A percentile compares a stretch with the other conserved stretches of the same genome.
phyloP scores from a whole-genome alignment of 2,888 invertebrate species.

The Nephrotoma guestfalica region DNA sequence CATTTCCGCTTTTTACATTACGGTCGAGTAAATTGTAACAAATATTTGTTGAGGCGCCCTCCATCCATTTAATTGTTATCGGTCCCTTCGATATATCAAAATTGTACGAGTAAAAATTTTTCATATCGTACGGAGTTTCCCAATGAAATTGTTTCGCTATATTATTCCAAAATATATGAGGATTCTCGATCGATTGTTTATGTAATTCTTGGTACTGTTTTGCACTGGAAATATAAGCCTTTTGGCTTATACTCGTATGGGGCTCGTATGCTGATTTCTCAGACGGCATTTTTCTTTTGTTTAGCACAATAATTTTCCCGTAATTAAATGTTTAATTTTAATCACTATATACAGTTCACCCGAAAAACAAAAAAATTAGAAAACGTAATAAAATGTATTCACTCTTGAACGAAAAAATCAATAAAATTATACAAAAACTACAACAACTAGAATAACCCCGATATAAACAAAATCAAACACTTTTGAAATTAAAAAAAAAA shows the following conservation, averaged over 20 bases:
- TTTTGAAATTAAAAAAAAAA: background rate
- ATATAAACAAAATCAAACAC: background rate
- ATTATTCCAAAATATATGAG: constrained; percentile 84
- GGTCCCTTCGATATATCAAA: constrained; percentile 81
- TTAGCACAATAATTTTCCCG: background rate
- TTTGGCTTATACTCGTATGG: constrained; percentile 37
- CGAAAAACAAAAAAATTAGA: background rate
- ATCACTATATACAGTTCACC: background rate
- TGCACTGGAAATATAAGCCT: constrained; percentile 51
- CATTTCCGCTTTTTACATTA: constrained; percentile 75
- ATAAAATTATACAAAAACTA: background rate
- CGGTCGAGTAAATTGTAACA: constrained; percentile 91
- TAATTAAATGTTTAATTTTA: background rate
- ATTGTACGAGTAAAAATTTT: constrained; percentile 77
- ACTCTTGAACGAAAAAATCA: background rate
- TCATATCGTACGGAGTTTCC: constrained; percentile 60
- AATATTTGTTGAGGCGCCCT: constrained; percentile 87
- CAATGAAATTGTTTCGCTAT: constrained; percentile 90
- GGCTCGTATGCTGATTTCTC: constrained; percentile 44
- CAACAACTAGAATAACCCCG: background rate
- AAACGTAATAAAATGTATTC: background rate
- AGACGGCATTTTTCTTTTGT: constrained; percentile 33
- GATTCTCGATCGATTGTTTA: constrained; percentile 71
- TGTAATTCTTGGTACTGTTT: constrained; percentile 72
- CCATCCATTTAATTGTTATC: constrained; percentile 88